Evolutionary conservation across 2,797 vertebrate genomes (phyloP).

Genomic region (Notoglanidium macrostoma): DNA sequence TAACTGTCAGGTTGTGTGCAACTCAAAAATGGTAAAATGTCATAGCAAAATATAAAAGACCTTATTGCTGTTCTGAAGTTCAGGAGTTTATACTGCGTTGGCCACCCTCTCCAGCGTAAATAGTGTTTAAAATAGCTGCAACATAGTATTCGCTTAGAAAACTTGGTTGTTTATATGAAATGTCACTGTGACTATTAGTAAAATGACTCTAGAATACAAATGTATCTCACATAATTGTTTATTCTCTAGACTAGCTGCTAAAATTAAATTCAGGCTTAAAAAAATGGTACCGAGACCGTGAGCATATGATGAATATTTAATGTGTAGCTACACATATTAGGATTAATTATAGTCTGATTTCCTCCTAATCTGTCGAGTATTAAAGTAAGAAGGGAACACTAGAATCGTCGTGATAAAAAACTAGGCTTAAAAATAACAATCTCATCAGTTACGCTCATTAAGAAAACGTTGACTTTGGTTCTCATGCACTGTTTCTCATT

Average conservation of each 20-base stretch:
- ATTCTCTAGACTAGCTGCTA: conserved; percentile 2
- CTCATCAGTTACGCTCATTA: conserved; percentile 67
- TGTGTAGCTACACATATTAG: conserved; percentile 65
- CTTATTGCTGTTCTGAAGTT: neutral
- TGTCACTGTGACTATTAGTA: neutral
- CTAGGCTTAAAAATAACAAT: conserved; percentile 64
- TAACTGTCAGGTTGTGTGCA: neutral
- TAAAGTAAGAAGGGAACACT: conserved; percentile 62
- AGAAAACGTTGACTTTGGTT: conserved; percentile 66
- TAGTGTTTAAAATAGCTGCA: neutral
- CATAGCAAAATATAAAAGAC: neutral
- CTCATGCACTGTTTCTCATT: conserved; percentile 40
- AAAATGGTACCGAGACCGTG: conserved; percentile 58
- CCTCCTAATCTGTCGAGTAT: conserved; percentile 53
- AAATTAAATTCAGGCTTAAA: conserved; percentile 43
- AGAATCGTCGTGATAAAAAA: conserved; percentile 57
- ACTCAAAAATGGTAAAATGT: neutral
- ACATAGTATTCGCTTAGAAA: neutral
- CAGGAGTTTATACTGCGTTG: neutral
- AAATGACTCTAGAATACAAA: neutral
- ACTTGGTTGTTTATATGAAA: neutral
- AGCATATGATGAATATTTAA: conserved; percentile 58
- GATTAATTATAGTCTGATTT: conserved; percentile 58
- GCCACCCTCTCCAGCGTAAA: neutral
- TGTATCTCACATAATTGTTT: neutral